Base-by-base conservation (phyloP, 2,888 invertebrate genomes). In the Lasioglossum figueresi region DNA sequence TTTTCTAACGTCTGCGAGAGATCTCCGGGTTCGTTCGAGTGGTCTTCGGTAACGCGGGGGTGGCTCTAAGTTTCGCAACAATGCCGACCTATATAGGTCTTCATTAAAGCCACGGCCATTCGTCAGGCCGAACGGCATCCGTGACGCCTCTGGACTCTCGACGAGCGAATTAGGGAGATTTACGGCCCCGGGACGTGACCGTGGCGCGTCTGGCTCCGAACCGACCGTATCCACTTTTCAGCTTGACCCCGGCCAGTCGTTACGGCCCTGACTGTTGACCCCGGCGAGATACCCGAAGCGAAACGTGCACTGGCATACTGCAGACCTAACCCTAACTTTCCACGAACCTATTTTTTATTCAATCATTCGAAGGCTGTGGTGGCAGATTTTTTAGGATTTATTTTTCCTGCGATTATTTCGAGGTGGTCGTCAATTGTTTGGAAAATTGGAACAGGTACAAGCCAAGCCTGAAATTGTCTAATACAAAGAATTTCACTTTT, bases 151-250 rank as follows among this genome's bases (percentile, higher is more conserved):
- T 89, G 88, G 91, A 91, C 88, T 91, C 89, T 91, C 92, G 88
- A 87, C 92, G 85, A 92, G 89, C 89, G 92, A 92, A 93, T 93
- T 92, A 92, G 90, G 89, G 89, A 92, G 93, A 93, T 93, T 93
- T 93, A 93, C 91, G 92, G 85, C 85, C 83, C 76, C 76, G 85
- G 88, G 83, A 93, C 93, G 93, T 93, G 93, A 92, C 92, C 91
- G 89, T 88, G 89, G 73, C 83, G 81, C 82, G 88, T 90, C 90
- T 89, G 89, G 40, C 80, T 82, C 72, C 78, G 89, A 89, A 90
- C 84, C 82, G 89, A 89, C 86, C 85, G 85, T 89, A 86, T 89
- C 89, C 85, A 89, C 90, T 92, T 91, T 85, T 90, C 91, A 82
- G 84, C 79, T 83, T 82, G 88, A 87, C 84, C 85, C 86, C 74